Base-by-base conservation (phyloP, 2,113 vertebrate species). In the Egretta garzetta region DNA sequence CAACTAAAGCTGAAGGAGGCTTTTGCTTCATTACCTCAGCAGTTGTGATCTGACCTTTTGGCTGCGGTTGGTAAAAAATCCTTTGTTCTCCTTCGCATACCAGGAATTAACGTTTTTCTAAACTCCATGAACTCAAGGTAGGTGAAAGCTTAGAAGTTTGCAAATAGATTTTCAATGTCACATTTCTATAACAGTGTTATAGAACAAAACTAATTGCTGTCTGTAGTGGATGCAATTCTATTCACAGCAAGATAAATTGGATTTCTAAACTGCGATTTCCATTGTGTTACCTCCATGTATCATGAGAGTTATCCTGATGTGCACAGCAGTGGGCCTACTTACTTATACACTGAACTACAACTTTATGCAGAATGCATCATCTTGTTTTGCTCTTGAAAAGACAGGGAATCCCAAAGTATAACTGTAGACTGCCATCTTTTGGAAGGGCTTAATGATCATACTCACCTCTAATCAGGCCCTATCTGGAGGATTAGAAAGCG, bases 211-310 rank as follows among this genome's bases (percentile, higher is more conserved):
- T 98, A 98, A 98, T 98, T 98, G 97, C 94, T 96, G 41, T 98
- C 96, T 90, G 95, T 96, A 97, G 95, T 96, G 93, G 93, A 98
- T 97, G 96, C 97, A 98, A 98, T 98, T 98, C 97, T 96, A 97
- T 96, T 98, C 98, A 96, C 98, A 98, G 98, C 98, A 97, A 98
- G 98, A 98, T 92, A 98, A 98, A 98, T 98, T 98, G 97, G 96
- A 98, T 98, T 98, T 98, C 98, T 98, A 95, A 98, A 96, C 97
- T 96, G 96, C 9, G 14, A 97, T 98, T 98, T 98, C 97, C 97
- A 97, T 97, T 97, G 97, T 96, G 91, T 96, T 97, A 91, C 88
- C 91, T 98, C 94, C 81, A 73, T 79, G 81, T 97, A 96, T 98
- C 97, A 95, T 91, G 82, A 98, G 85, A 97, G 95, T 90, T 96